Evolutionary conservation across 2,797 vertebrate genomes (phyloP).

Genomic region (Champsocephalus esox): DNA sequence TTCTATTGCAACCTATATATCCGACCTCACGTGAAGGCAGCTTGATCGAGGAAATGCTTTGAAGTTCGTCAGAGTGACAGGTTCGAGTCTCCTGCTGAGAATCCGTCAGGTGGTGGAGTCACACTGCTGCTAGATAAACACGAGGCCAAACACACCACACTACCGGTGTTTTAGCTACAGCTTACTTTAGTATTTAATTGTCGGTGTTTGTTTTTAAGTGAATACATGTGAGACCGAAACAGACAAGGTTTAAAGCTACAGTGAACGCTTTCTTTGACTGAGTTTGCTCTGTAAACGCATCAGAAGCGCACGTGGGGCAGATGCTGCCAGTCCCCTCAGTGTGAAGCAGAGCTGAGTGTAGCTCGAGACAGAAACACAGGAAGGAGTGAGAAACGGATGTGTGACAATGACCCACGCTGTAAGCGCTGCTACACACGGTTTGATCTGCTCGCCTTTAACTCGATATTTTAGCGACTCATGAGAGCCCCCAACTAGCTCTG

Average conservation of each 20-base stretch:
- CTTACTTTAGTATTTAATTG: neutral
- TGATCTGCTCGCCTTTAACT: slow-evolving; percentile 20
- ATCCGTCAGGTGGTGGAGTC: slow-evolving; percentile 24
- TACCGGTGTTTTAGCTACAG: neutral
- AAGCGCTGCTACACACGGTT: slow-evolving; percentile 19
- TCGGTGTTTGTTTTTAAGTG: neutral
- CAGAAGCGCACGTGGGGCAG: slow-evolving; percentile 44
- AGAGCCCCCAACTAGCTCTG: slow-evolving; percentile 7
- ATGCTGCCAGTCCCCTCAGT: slow-evolving; percentile 1
- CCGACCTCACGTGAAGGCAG: slow-evolving; percentile 42
- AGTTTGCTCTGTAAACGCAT: neutral
- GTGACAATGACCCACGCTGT: slow-evolving; percentile 62
- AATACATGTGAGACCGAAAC: no score
- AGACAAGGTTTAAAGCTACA: accelerated
- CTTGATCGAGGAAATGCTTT: slow-evolving; percentile 27
- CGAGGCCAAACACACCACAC: neutral
- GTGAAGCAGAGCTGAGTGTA: neutral
- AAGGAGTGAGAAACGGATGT: slow-evolving; percentile 74
- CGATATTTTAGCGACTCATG: slow-evolving; percentile 27
- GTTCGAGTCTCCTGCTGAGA: neutral
- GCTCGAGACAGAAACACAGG: slow-evolving; percentile 62
- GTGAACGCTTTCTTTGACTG: neutral
- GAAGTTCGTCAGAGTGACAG: slow-evolving; percentile 45
- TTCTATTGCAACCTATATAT: accelerated
- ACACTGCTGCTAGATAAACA: neutral